Percentiles rank a stretch among this genome's conserved stretches.
These are phyloP conservation scores for Heteromurus nitidus DNA, from an alignment of 2,888 invertebrate species.

Conservation along the genomic window DNA sequence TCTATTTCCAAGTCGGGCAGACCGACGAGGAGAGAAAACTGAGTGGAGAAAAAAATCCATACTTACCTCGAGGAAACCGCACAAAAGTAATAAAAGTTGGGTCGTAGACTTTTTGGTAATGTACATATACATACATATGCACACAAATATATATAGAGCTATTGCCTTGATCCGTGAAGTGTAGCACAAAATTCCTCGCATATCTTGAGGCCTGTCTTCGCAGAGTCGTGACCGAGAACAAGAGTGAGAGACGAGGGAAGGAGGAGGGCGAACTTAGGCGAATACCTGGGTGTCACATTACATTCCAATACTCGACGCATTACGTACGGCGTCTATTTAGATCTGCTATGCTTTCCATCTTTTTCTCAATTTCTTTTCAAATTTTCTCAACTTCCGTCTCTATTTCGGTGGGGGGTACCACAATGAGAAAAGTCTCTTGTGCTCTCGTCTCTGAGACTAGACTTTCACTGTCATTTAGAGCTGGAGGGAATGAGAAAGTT, in stretches of 20 bases:
- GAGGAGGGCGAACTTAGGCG: too few relatives aligned
- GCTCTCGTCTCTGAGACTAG: neutral
- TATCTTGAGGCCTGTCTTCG: neutral
- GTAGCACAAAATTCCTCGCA: neutral
- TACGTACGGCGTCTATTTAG: neutral
- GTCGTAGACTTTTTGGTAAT: too few relatives aligned
- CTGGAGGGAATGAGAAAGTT: conserved; percentile 6
- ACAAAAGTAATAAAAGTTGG: too few relatives aligned
- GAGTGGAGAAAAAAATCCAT: too few relatives aligned
- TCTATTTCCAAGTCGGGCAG: too few relatives aligned
- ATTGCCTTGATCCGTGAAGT: neutral
- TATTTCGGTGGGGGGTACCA: neutral
- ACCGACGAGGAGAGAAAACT: too few relatives aligned
- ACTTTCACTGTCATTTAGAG: neutral
- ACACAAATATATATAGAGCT: too few relatives aligned
- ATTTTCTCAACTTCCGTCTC: neutral
- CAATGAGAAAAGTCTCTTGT: neutral
- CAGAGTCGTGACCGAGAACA: neutral
- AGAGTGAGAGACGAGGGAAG: neutral
- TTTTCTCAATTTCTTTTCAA: neutral
- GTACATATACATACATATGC: too few relatives aligned
- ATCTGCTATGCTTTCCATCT: neutral
- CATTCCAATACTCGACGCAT: neutral
- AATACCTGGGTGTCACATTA: neutral
- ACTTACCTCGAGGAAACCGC: too few relatives aligned